Conservation (phyloP, 2,113 vertebrate genomes). For the Indicator indicator region DNA sequence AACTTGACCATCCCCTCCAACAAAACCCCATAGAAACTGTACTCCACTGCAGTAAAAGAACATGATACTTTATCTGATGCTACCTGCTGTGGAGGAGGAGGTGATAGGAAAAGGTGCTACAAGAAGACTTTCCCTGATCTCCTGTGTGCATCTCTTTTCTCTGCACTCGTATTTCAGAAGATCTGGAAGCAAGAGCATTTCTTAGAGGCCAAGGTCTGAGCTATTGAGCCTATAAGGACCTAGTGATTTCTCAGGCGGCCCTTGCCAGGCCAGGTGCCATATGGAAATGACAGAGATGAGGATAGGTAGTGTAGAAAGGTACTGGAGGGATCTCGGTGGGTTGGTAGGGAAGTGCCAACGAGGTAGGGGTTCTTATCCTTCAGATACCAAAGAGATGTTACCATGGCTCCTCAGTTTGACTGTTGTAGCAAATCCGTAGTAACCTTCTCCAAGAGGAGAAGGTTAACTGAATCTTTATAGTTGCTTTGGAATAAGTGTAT, state of each 20-base stretch:
- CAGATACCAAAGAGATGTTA: not conserved
- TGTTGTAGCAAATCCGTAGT: not conserved
- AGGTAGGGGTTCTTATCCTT: not conserved
- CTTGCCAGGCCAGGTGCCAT: not conserved
- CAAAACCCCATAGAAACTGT: not conserved
- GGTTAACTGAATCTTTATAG: not conserved
- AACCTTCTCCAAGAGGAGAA: not conserved
- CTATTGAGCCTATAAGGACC: not conserved
- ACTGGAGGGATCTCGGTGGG: not conserved
- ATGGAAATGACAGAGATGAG: not conserved
- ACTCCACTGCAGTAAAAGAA: not conserved
- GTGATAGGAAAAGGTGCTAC: not conserved
- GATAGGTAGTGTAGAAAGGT: not conserved
- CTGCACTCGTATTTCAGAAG: not conserved
- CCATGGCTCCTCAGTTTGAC: not conserved
- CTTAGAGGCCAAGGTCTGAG: not conserved
- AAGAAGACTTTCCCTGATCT: not conserved
- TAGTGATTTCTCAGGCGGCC: not conserved
- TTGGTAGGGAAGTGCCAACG: not conserved
- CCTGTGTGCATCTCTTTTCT: not conserved
- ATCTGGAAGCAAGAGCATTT: not conserved
- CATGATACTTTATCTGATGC: not conserved
- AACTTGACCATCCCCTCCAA: not conserved
- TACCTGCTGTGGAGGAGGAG: not conserved
- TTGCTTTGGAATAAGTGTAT: not conserved